A percentile compares a stretch with the other conserved stretches of the same genome.
Evolutionary conservation across 2,888 invertebrate genomes (phyloP).

Genomic region (Hemithea aestivaria): DNA sequence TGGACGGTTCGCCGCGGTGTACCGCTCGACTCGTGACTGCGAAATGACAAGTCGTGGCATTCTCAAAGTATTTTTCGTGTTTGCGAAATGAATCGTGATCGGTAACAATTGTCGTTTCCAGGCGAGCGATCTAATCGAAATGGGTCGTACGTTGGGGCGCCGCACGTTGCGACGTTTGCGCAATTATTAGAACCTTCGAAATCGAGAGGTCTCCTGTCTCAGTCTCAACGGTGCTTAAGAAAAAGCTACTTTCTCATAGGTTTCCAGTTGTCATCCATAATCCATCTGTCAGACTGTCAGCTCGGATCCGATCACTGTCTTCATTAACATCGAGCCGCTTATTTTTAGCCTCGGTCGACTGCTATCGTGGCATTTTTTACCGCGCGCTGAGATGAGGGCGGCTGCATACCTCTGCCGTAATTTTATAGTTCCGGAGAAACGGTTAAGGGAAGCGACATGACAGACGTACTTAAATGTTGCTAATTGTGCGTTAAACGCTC

Average conservation of each 20-base stretch:
- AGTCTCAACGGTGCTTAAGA: neutral
- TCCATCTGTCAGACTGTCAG: slow-evolving; percentile 43
- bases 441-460: slow-evolving; percentile 52
- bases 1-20: slow-evolving; percentile 40
- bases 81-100: slow-evolving; percentile 74
- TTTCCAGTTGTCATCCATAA: slow-evolving; percentile 25
- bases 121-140: slow-evolving; percentile 61
- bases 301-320: slow-evolving; percentile 47
- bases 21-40: slow-evolving; percentile 58
- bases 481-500: slow-evolving; percentile 54
- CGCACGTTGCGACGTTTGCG: slow-evolving; percentile 39
- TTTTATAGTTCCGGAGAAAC: slow-evolving; percentile 70
- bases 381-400: slow-evolving; percentile 32
- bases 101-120: slow-evolving; percentile 60
- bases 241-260: slow-evolving; percentile 6
- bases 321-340: slow-evolving; percentile 50
- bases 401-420: slow-evolving; percentile 49
- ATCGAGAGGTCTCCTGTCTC: slow-evolving; percentile 20
- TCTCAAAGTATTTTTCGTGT: slow-evolving; percentile 75
- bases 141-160: slow-evolving; percentile 46
- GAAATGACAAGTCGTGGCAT: slow-evolving; percentile 77
- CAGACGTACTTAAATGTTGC: slow-evolving; percentile 40
- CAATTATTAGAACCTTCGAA: slow-evolving; percentile 33
- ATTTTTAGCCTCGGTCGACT: slow-evolving; percentile 53
- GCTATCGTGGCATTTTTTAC: slow-evolving; percentile 52